A percentile compares a stretch with the other conserved stretches of the same genome.
Evolutionary conservation across 2,113 vertebrate species (phyloP).

Genomic region (Melanerpes formicivorus): DNA sequence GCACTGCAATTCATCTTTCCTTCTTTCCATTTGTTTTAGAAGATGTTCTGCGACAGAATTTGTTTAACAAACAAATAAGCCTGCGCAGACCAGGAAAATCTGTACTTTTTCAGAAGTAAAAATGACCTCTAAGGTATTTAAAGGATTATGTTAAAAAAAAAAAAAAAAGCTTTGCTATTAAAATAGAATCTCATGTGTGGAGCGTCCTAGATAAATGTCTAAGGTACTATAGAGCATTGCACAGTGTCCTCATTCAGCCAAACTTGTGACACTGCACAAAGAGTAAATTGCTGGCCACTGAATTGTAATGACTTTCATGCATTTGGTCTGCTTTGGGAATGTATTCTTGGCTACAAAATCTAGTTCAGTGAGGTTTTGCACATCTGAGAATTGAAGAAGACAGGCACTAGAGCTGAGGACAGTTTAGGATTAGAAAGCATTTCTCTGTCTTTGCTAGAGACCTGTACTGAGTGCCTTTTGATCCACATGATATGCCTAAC

Average conservation of each 20-base stretch:
- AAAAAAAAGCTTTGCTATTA: constrained; percentile 55
- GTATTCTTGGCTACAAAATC: constrained; percentile 67
- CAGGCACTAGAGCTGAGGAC: not conserved
- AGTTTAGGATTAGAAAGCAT: not conserved
- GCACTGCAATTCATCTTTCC: not conserved
- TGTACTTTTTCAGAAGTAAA: constrained; percentile 64
- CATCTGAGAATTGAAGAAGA: constrained; percentile 46
- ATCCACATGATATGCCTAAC: not conserved
- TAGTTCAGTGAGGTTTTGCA: constrained; percentile 48
- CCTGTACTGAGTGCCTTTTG: not conserved
- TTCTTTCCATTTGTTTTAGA: not conserved
- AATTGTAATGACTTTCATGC: constrained; percentile 54
- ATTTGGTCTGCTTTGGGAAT: constrained; percentile 23
- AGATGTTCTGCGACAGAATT: not conserved
- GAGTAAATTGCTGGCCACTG: constrained; percentile 26
- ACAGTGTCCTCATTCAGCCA: constrained; percentile 72
- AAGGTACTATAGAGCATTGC: constrained; percentile 64
- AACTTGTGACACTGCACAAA: constrained; percentile 40
- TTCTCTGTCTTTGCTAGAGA: not conserved
- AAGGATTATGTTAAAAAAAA: constrained; percentile 61
- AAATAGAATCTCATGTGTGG: constrained; percentile 73
- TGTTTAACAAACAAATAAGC: constrained; percentile 6
- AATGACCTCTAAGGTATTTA: constrained; percentile 71
- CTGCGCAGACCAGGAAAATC: constrained; percentile 15
- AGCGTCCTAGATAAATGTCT: constrained; percentile 73